Evolutionary conservation across 2,797 vertebrate species (phyloP).

Genomic region (Morus bassanus): DNA sequence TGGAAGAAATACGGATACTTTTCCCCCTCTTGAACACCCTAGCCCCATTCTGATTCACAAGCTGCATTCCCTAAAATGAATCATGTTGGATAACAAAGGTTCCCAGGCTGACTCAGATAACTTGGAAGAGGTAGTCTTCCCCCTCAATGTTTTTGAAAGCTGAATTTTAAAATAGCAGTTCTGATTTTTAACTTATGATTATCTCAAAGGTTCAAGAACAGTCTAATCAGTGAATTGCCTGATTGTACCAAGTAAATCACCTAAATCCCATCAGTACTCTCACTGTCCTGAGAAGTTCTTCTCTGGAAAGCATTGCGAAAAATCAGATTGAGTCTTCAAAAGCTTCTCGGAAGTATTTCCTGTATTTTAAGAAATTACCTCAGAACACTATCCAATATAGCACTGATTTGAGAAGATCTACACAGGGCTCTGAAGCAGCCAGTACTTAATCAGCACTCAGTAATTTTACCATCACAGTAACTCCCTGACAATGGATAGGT

Average conservation of each 20-base stretch:
- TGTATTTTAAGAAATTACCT: background rate
- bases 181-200: background rate
- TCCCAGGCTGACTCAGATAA: conserved; percentile 18
- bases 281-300: background rate
- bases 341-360: background rate
- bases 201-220: background rate
- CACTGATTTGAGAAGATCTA: background rate
- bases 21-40: background rate
- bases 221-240: background rate
- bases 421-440: background rate
- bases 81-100: conserved; percentile 1
- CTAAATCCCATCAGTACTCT: background rate
- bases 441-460: background rate
- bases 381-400: background rate
- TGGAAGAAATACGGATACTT: background rate
- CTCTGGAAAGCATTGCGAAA: background rate
- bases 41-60: conserved; percentile 1
- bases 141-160: conserved; percentile 5
- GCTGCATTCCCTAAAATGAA: background rate
- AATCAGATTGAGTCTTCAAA: background rate
- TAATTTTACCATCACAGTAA: background rate
- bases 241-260: background rate
- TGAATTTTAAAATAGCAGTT: conserved; percentile 25
- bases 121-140: conserved; percentile 11
- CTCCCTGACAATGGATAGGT: background rate